Percentiles rank a stretch among this genome's conserved stretches.
Conservation (phyloP, 2,888 invertebrate species). For the Stenurella melanura region DNA sequence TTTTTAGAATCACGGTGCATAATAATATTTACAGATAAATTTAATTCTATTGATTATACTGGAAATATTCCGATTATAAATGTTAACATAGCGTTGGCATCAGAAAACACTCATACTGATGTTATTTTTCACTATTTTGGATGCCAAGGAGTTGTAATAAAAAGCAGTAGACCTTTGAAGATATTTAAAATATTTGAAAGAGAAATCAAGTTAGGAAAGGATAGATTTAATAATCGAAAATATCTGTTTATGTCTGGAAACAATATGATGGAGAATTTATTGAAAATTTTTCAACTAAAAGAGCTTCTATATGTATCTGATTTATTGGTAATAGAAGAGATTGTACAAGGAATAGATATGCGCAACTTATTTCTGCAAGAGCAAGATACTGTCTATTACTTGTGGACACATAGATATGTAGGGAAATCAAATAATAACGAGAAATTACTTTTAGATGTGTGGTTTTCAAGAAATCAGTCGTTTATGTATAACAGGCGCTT, state of each 20-base stretch:
- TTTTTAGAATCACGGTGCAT: constrained; percentile 55
- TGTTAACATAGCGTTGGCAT: constrained; percentile 37
- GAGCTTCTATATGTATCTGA: constrained; percentile 57
- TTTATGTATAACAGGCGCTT: constrained; percentile 56
- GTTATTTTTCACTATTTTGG: constrained; percentile 59
- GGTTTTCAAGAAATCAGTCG: constrained; percentile 58
- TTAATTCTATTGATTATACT: constrained; percentile 46
- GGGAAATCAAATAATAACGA: constrained; percentile 51
- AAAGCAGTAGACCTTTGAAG: constrained; percentile 49
- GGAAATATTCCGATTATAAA: constrained; percentile 45
- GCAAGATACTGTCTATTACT: constrained; percentile 40
- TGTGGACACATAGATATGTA: constrained; percentile 60
- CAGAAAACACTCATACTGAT: constrained; percentile 34
- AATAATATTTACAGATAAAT: constrained; percentile 51
- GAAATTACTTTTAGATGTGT: constrained; percentile 54
- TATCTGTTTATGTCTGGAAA: constrained; percentile 53
- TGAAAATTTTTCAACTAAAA: constrained; percentile 51
- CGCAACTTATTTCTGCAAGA: constrained; percentile 20
- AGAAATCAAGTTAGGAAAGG: constrained; percentile 50
- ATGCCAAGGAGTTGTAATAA: constrained; percentile 60
- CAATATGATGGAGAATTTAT: constrained; percentile 44
- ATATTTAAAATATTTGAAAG: constrained; percentile 57
- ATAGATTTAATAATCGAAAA: constrained; percentile 57
- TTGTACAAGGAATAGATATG: constrained; percentile 74
- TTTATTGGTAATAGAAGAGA: constrained; percentile 63